phyloP scores from a whole-genome alignment of 2,113 vertebrate species.

The Callipepla squamata region DNA sequence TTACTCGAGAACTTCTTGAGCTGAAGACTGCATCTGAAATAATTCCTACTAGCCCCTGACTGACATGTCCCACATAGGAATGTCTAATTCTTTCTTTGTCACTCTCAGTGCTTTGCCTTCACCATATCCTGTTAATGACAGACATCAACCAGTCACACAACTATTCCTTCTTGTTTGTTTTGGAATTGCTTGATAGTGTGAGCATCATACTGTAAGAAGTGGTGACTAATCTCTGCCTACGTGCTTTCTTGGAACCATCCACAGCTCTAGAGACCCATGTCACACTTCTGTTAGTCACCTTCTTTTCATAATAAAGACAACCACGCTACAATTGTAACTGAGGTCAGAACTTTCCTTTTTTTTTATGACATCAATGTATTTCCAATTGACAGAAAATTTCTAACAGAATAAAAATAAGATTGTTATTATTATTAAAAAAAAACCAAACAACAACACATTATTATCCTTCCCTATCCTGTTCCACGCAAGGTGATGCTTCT shows the following conservation, averaged over 20 bases:
- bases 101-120: not conserved
- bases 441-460: not conserved
- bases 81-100: not conserved
- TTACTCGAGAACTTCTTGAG: not conserved
- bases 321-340: not conserved
- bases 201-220: not conserved
- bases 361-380: not conserved
- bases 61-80: not conserved
- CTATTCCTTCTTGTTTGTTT: not conserved
- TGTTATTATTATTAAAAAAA: not conserved
- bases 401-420: not conserved
- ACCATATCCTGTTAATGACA: not conserved
- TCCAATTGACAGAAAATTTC: not conserved
- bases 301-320: slow-evolving; percentile 1
- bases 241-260: not conserved
- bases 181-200: not conserved
- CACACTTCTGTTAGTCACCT: slow-evolving; percentile 9
- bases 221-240: slow-evolving; percentile 20
- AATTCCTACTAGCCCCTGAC: not conserved
- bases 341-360: not conserved
- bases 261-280: not conserved
- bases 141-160: not conserved
- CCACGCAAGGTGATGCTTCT: not conserved
- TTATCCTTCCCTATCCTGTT: not conserved
- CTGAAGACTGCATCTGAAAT: not conserved